phyloP scores from a whole-genome alignment of 2,113 vertebrate species.

The Australoheros scitulus region DNA sequence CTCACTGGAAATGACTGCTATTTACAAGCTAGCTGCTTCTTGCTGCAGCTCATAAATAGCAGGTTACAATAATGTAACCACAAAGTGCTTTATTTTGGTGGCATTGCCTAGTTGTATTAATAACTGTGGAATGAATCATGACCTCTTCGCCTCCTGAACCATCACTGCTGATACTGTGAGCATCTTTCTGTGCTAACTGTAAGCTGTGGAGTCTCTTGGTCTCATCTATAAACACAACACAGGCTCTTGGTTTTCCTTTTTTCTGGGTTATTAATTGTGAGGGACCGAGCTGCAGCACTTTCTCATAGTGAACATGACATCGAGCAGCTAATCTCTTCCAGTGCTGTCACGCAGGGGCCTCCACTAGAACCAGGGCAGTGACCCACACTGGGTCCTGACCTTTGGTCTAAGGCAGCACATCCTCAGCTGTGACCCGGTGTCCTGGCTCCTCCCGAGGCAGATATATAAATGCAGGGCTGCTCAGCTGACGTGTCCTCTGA shows the following conservation, averaged over 20 bases:
- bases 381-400: conserved; percentile 25
- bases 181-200: neutral
- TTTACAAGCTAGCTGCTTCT: too few relatives aligned
- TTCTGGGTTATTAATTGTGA: neutral
- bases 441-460: neutral
- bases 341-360: neutral
- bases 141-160: neutral
- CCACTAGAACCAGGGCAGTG: neutral
- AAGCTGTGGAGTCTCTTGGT: neutral
- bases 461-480: neutral
- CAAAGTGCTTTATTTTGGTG: neutral
- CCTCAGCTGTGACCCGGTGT: conserved; percentile 15
- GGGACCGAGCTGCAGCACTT: neutral
- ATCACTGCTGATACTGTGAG: neutral
- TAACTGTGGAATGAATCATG: neutral
- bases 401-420: neutral
- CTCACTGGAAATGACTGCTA: too few relatives aligned
- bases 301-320: neutral
- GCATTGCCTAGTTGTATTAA: too few relatives aligned
- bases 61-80: too few relatives aligned
- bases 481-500: conserved; percentile 44
- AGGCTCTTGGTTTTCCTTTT: neutral
- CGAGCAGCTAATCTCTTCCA: conserved; percentile 5
- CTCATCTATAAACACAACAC: neutral
- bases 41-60: too few relatives aligned